A percentile compares a stretch with the other conserved stretches of the same genome.
Evolutionary conservation across 2,113 vertebrate species (phyloP).

Genomic region (Collichthys lucidus): DNA sequence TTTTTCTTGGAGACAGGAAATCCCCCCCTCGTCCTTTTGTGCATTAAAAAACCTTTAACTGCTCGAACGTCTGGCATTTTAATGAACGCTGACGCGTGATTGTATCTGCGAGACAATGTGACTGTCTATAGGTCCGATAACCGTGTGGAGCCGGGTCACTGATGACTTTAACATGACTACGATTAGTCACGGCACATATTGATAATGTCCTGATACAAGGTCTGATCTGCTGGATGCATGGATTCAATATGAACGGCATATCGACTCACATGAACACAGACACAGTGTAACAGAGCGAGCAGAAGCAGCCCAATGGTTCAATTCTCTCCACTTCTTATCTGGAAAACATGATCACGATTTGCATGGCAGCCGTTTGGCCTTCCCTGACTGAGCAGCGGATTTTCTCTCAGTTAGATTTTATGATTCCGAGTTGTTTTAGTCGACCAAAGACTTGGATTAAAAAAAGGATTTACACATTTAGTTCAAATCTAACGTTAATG

Average conservation of each 20-base stretch:
- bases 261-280: background rate
- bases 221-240: constrained; percentile 3
- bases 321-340: constrained; percentile 6
- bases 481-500: no score
- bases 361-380: background rate
- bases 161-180: constrained; percentile 21
- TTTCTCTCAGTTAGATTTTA: no score
- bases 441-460: no score
- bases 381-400: rapidly evolving
- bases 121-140: background rate
- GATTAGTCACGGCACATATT: background rate
- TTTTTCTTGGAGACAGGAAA: background rate
- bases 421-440: no score
- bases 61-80: background rate
- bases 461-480: no score
- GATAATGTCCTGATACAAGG: background rate
- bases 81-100: background rate
- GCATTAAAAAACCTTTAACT: background rate
- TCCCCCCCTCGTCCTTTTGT: no score
- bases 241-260: background rate
- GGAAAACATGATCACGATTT: constrained; percentile 10
- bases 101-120: background rate
- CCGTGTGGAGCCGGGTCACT: background rate
- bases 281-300: background rate
- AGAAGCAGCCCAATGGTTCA: background rate